Evolutionary conservation across 2,888 invertebrate species (phyloP).

Genomic region (Thecophora atra): DNA sequence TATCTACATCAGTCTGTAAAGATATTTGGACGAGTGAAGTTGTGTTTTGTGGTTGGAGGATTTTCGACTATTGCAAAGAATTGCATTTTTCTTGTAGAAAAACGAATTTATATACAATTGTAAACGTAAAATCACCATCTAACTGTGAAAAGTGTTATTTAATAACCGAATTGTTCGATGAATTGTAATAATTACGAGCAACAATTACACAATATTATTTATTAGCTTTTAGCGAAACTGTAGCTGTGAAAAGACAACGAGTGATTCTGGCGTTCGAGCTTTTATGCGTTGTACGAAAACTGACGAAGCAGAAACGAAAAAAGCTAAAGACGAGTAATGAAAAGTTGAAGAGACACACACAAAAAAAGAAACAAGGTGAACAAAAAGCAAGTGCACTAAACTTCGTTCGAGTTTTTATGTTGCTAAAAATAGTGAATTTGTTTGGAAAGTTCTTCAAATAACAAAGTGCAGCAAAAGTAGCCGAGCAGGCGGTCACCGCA

Average conservation of each 20-base stretch:
- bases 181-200: background rate
- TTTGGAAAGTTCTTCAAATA: background rate
- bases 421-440: background rate
- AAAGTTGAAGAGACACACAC: background rate
- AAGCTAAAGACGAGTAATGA: background rate
- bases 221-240: too few species aligned
- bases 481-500: conserved; percentile 1
- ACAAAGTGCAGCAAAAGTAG: conserved; percentile 1
- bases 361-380: conserved; percentile 2
- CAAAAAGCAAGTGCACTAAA: conserved; percentile 23
- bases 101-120: background rate
- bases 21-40: conserved; percentile 37
- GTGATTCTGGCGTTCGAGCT: conserved; percentile 39
- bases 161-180: background rate
- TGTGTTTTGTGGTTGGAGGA: background rate
- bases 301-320: background rate
- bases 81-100: background rate
- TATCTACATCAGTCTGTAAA: conserved; percentile 39
- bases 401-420: conserved; percentile 3
- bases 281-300: conserved; percentile 23
- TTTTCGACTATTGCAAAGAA: background rate
- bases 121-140: background rate
- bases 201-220: background rate
- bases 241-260: conserved; percentile 38
- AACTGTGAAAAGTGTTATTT: background rate